Conservation (phyloP, 2,888 invertebrate species). For the Cartodere bifasciata region DNA sequence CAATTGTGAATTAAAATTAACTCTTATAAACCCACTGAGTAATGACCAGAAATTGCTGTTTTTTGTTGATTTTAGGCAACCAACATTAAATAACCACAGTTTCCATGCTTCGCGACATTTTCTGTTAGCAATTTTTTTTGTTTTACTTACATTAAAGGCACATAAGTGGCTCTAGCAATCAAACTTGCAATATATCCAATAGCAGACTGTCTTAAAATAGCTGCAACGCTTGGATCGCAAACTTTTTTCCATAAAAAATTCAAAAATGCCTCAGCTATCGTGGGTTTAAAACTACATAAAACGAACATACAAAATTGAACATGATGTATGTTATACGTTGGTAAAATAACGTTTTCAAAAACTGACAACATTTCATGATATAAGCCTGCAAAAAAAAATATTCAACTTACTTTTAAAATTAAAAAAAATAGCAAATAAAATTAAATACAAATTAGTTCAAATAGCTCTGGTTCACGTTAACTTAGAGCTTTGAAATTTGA, state of each 20-base stretch:
- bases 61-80: too few species aligned
- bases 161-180: conserved; percentile 52
- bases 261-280: conserved; percentile 50
- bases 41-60: too few species aligned
- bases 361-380: conserved; percentile 49
- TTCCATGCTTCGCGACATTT: too few species aligned
- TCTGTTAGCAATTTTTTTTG: too few species aligned
- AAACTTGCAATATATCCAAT: conserved; percentile 67
- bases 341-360: conserved; percentile 71
- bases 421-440: conserved; percentile 1
- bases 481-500: not conserved
- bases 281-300: conserved; percentile 51
- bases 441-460: conserved; percentile 22
- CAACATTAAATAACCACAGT: too few species aligned
- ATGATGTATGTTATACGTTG: conserved; percentile 71
- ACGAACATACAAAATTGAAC: conserved; percentile 68
- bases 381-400: conserved; percentile 27
- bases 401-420: not conserved
- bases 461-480: not conserved
- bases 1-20: too few species aligned
- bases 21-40: too few species aligned
- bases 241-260: conserved; percentile 62
- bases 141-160: conserved; percentile 44
- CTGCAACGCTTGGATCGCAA: conserved; percentile 49
- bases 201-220: conserved; percentile 53